Conservation (phyloP, 30 jellyfish, hydroid and myxozoan genomes). For the Aurelia sp. region DNA sequence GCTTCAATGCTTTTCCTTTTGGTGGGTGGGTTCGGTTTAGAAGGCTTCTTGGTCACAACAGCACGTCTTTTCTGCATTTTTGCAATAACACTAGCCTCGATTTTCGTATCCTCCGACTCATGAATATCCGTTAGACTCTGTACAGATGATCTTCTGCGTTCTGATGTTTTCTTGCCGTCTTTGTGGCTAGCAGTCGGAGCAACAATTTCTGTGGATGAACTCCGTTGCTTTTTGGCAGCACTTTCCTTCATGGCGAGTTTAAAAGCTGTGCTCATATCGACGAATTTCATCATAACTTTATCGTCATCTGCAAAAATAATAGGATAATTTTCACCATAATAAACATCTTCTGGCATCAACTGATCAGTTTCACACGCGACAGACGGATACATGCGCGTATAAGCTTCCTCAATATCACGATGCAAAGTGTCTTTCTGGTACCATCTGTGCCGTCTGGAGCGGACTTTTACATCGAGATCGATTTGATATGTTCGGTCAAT, state of each 20-base stretch:
- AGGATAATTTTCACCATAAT: conserved; percentile 56
- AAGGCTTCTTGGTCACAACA: neutral
- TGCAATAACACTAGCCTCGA: neutral
- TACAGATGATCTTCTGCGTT: neutral
- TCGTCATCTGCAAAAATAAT: conserved; percentile 70
- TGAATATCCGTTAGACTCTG: neutral
- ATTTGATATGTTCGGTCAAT: no score
- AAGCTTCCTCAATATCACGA: conserved; percentile 54
- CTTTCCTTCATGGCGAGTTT: conserved; percentile 52
- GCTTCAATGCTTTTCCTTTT: conserved; percentile 16
- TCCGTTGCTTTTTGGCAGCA: conserved; percentile 7
- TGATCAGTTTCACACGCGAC: conserved; percentile 60
- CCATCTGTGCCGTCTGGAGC: conserved; percentile 50
- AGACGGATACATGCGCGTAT: conserved; percentile 36
- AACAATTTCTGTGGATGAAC: neutral
- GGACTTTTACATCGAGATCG: conserved; percentile 24
- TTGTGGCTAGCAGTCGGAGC: neutral
- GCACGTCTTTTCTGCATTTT: conserved; percentile 31
- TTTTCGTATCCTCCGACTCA: conserved; percentile 2
- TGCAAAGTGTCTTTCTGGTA: conserved; percentile 44
- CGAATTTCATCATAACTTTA: conserved; percentile 52
- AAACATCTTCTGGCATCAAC: conserved; percentile 48
- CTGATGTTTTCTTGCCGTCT: neutral
- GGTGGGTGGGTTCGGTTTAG: neutral
- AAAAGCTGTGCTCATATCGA: conserved; percentile 75